Conservation (phyloP, 2,888 invertebrate species). For the Eulithis testata region DNA sequence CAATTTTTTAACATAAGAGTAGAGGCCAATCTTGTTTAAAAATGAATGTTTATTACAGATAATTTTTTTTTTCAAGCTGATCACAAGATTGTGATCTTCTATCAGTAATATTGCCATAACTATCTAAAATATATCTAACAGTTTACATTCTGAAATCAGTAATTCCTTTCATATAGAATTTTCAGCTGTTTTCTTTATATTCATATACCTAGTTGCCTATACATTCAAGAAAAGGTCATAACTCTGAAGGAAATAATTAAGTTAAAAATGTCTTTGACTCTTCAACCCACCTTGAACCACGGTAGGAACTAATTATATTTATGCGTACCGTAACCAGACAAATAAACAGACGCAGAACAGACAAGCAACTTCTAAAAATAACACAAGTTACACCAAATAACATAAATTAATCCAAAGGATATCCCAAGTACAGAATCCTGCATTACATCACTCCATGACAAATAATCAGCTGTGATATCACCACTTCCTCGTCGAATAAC, state of each 20-base stretch:
- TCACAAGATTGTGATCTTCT: too few species aligned
- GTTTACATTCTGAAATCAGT: too few species aligned
- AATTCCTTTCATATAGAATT: too few species aligned
- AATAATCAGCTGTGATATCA: conserved; percentile 72
- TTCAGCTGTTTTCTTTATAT: too few species aligned
- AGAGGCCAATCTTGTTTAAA: too few species aligned
- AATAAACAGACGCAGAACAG: conserved; percentile 55
- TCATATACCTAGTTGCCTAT: too few species aligned
- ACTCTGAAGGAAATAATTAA: conserved; percentile 8
- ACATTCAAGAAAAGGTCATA: not conserved
- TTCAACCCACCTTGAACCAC: conserved; percentile 35
- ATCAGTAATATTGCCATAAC: too few species aligned
- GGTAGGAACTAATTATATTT: conserved; percentile 24
- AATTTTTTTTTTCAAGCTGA: too few species aligned
- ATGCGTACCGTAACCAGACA: conserved; percentile 50
- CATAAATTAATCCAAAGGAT: conserved; percentile 21
- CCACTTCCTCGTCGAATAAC: conserved; percentile 63
- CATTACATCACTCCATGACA: conserved; percentile 55
- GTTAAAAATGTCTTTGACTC: conserved; percentile 32
- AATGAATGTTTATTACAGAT: too few species aligned
- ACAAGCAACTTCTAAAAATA: conserved; percentile 59
- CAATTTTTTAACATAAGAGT: too few species aligned
- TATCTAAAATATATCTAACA: too few species aligned
- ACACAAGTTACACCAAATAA: not conserved
- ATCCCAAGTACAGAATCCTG: conserved; percentile 24